Evolutionary conservation across 2,113 vertebrate genomes (phyloP), one percentile per base, ranked within the genome.

Genomic region (Dipodomys ordii): DNA sequence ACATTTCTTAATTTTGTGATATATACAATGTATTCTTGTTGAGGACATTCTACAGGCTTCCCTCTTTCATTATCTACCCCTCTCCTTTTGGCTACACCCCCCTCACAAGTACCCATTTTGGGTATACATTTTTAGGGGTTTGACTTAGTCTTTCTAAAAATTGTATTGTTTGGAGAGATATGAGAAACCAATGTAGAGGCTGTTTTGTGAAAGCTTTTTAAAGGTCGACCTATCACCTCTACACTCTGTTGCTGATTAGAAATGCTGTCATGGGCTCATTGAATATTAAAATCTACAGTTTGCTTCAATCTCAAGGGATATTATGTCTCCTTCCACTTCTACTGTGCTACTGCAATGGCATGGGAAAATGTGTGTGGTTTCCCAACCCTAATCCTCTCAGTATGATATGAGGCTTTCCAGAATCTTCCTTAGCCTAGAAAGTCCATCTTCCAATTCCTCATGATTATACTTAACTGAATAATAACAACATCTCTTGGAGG

Each of bases 211-310:
- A 92, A 83, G 25, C 53, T 95, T 82, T 83, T 46, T 87, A 77
- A 49, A 92, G 76, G 9, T 87, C 44, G 46, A 69, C 35, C 53
- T 74, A 87, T 53, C 80, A 92, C 69, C 87, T 86, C 60, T 60
- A 39, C 80, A 72, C 80, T 91, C 44, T 84, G 22, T 79, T 95
- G 88, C 88, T 81, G 80, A 89, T 79, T 74, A 91, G 82, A 78
- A 86, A 79, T 92, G 91, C 19, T 72, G 44, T 83, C 65, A 92
- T 80, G n/a, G 49, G 77, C 20, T 92, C 30, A 68, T 27, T 84
- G 72, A 93, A 93, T 93, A 94, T 88, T 81, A 83, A 91, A 91
- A 96, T 22, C 53, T 82, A 71, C 30, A 39, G n/a, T 64, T 82
- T 73, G 57, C 65, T 65, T 92, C 71, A 22, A 82, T 92, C 49